Evolutionary conservation across 2,888 invertebrate species (phyloP), one percentile per base, ranked within the genome.

Genomic region (Pecten maximus): DNA sequence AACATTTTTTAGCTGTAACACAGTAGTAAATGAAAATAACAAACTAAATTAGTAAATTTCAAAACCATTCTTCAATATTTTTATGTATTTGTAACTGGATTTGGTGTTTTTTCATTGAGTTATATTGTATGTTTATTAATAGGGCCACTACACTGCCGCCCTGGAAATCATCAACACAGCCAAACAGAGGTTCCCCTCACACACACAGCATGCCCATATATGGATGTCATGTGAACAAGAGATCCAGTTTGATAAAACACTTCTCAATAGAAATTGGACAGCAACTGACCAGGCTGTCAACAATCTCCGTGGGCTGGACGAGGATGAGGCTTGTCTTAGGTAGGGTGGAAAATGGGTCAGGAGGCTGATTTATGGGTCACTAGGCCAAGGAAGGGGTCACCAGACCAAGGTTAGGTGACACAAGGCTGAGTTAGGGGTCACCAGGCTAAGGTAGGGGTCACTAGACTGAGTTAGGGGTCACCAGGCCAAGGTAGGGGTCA

Each of bases 271-370:
- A 91, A 97, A 98, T 95, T 98, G 98, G 98, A 97, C 97, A 89
- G 98, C 98, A 93, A 98, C 98, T 0, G 97, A 98, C 89, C 97
- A 97, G 92, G 97, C 98, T 87, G 98, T 98, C 92, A 97, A 97
- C 91, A 98, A 98, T 95, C 97, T 98, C 86, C 97, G 98, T 87
- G 97, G 98, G 0, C 97, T 98, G 0, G 98, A 98, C 95, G 97
- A 97, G 94, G 97, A 97, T 97, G 98, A 98, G 94, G 98, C 98
- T 92, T 92, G 94, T 89, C 94, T 96, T 88, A 96, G 96, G 96
- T 96, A 89, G 35, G 54, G 44, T 44, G 0, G 15, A 10, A 6
- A 6, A 28, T 28, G 2, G 8, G 74, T 74, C 28, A 23, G 4
- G 23, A 6, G n/a, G 16, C 6, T 2, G 2, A 23, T 1, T 60